phyloP scores from a whole-genome alignment of 2,113 vertebrate genomes.

The Protobothrops flavoviridis region DNA sequence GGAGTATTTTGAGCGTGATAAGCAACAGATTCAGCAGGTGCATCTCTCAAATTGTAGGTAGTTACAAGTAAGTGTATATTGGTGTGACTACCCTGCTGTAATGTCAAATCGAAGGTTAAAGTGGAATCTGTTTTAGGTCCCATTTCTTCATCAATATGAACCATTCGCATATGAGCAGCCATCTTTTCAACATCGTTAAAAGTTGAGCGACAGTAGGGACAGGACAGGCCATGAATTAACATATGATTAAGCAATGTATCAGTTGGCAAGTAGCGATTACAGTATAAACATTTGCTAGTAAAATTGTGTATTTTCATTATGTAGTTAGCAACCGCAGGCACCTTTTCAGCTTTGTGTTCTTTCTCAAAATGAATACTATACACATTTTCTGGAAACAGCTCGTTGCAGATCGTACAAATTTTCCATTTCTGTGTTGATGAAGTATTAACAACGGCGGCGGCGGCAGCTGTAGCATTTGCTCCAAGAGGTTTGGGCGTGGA shows the following conservation, averaged over 20 bases:
- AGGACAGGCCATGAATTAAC: conserved; percentile 95
- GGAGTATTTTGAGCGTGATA: conserved; percentile 91
- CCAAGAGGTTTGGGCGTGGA: conserved; percentile 72
- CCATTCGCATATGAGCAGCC: conserved; percentile 93
- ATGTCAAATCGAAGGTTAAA: conserved; percentile 93
- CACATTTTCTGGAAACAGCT: conserved; percentile 97
- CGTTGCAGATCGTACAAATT: conserved; percentile 98
- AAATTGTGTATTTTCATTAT: conserved; percentile 99
- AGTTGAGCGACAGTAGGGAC: conserved; percentile 92
- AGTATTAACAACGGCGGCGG: conserved; percentile 84
- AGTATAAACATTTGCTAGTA: conserved; percentile 98
- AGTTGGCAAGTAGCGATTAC: conserved; percentile 96
- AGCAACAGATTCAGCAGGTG: conserved; percentile 91
- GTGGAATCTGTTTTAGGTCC: conserved; percentile 95
- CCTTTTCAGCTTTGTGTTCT: conserved; percentile 98
- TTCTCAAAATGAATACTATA: conserved; percentile 97
- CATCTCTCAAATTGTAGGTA: conserved; percentile 95
- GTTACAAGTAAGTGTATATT: conserved; percentile 96
- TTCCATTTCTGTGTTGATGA: conserved; percentile 99
- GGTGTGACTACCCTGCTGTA: conserved; percentile 96
- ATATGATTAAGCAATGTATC: conserved; percentile 97
- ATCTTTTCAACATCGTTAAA: conserved; percentile 99
- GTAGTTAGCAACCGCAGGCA: conserved; percentile 96
- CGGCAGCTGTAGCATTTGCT: conserved; percentile 77
- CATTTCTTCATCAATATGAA: conserved; percentile 89